Conservation (phyloP, 2,797 vertebrate species). For the Rachycentron canadum region DNA sequence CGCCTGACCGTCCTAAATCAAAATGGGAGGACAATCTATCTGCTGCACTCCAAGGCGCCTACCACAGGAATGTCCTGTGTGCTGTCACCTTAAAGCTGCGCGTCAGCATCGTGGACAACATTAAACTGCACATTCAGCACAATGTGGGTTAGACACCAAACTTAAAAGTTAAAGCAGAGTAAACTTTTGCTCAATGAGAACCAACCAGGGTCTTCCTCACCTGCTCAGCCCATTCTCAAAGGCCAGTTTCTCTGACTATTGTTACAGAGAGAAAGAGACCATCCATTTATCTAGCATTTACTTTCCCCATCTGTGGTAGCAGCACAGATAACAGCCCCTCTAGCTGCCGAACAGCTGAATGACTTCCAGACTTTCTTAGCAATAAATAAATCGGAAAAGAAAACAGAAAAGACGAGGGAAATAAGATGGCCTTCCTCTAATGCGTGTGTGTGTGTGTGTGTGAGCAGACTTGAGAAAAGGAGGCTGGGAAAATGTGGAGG, state of each 20-base stretch:
- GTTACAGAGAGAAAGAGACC: background rate
- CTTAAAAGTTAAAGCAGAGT: background rate
- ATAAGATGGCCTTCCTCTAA: background rate
- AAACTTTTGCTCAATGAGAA: background rate
- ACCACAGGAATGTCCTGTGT: background rate
- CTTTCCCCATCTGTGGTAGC: slow-evolving; percentile 23
- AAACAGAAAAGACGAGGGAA: background rate
- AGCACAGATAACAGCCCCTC: slow-evolving; percentile 13
- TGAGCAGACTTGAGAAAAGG: slow-evolving; percentile 7
- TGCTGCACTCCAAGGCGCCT: background rate
- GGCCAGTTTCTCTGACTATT: background rate
- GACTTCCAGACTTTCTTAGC: slow-evolving; percentile 10
- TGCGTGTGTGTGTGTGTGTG: slow-evolving; percentile 1
- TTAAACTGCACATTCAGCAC: background rate
- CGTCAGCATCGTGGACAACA: background rate
- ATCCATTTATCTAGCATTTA: slow-evolving; percentile 19
- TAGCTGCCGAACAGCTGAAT: slow-evolving; percentile 11
- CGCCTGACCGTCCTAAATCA: no score
- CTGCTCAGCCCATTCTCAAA: background rate
- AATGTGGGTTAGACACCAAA: slow-evolving; percentile 1
- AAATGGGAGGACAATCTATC: background rate
- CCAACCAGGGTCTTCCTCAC: background rate
- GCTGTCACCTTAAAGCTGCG: background rate
- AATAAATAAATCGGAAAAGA: background rate
- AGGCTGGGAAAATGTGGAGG: slow-evolving; percentile 21